Evolutionary conservation across 1,140 invertebrate genomes (phyloP), one percentile per base, ranked within the genome.

Genomic region (Semibalanus balanoides): DNA sequence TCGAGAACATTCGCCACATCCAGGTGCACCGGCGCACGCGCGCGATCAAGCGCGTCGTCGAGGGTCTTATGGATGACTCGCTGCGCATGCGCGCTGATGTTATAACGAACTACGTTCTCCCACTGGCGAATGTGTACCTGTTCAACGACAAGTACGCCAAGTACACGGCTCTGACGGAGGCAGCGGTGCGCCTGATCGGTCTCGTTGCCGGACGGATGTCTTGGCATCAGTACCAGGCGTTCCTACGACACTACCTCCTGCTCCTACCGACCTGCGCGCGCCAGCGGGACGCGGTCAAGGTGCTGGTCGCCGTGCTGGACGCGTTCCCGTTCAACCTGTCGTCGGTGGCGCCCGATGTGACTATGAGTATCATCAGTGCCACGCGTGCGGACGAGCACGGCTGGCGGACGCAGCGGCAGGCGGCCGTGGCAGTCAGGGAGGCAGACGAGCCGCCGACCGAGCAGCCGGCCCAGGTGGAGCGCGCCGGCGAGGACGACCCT

Each of bases 281-380:
- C 69, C 81, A 83, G 79, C 83, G 86, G 78, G 84, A 86, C 80
- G 79, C 77, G 28, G 77, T 72, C 70, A 86, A 86, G 78, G 82
- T 88, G 64, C 79, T 88, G 71, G 85, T 86, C 0, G 81, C 84
- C 17, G 82, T 88, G 30, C 78, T 88, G 29, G 83, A 86, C 80
- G 83, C 83, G 9, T 88, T 88, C 80, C 86, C 87, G 77, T 88
- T 87, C 82, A 84, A 88, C 79, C 77, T 87, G 75, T 77, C 70
- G 31, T 40, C 35, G 85, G 51, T 64, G 51, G 22, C 51, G 51
- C 51, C 51, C 51, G 51, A 64, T 25, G 51, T 64, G 14, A 64
- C 51, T 1, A 64, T 64, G 51, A 64, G 51, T 25, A 64, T 64
- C 51, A 64, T 64, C 51, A 64, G 51, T 25, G 51, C 51, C 11